Percentiles rank a stretch among this genome's conserved stretches.
Conservation (phyloP, 2,888 invertebrate species). For the Phorcus lineatus region DNA sequence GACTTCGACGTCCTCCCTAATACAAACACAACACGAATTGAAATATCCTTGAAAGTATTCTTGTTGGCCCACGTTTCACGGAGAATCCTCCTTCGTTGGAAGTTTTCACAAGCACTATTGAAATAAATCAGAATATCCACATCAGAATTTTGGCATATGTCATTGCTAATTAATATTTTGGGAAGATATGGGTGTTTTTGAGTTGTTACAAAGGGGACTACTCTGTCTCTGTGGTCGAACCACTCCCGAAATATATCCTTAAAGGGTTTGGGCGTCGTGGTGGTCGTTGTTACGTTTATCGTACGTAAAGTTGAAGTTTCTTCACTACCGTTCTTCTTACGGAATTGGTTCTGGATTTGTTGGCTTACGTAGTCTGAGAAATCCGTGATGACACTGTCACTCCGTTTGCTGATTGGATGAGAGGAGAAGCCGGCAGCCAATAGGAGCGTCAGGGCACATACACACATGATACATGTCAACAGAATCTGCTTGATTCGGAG, state of each 20-base stretch:
- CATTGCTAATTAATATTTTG: neutral
- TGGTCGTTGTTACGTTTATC: neutral
- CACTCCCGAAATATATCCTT: neutral
- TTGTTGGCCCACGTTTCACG: slow-evolving; percentile 64
- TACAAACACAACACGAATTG: slow-evolving; percentile 58
- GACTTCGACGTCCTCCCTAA: slow-evolving; percentile 49
- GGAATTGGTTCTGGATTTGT: neutral
- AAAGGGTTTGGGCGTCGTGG: neutral
- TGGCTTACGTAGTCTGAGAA: neutral
- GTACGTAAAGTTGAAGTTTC: neutral
- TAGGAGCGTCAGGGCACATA: neutral
- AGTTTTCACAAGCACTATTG: slow-evolving; percentile 57
- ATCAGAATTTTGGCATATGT: slow-evolving; percentile 45
- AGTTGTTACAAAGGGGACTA: neutral
- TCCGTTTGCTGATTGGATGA: neutral
- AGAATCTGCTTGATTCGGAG: neutral
- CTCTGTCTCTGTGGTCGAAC: neutral
- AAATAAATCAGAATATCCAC: slow-evolving; percentile 60
- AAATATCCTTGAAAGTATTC: slow-evolving; percentile 45
- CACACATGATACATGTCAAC: neutral
- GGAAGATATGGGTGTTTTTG: neutral
- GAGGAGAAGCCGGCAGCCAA: neutral
- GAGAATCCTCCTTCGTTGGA: slow-evolving; percentile 52
- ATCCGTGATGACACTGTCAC: neutral
- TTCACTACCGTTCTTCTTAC: neutral